These are phyloP conservation scores for Mirza zaza DNA, from an alignment of 2,113 vertebrate species.

Conservation along the genomic window DNA sequence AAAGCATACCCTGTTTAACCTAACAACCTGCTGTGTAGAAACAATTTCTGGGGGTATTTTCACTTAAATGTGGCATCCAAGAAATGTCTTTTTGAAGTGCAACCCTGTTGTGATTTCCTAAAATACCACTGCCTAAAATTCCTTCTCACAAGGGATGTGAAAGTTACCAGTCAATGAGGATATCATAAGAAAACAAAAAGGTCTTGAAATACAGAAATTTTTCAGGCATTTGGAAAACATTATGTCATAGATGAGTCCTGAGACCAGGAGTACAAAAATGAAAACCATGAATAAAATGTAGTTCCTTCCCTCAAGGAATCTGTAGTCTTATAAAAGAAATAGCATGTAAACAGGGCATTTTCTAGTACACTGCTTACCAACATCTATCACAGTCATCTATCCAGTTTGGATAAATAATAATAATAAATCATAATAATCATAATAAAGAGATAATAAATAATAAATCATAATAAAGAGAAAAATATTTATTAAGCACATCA, in stretches of 20 bases:
- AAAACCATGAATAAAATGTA: neutral
- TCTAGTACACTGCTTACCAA: neutral
- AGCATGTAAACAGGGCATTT: neutral
- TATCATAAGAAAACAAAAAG: neutral
- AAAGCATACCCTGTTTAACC: slow-evolving; percentile 3
- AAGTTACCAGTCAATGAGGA: neutral
- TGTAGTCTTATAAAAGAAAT: neutral
- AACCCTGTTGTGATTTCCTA: neutral
- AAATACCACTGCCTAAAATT: slow-evolving; percentile 2
- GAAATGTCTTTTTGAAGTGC: neutral
- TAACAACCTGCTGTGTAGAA: slow-evolving; percentile 12
- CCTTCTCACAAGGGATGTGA: neutral
- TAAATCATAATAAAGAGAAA: neutral
- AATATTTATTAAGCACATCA: neutral
- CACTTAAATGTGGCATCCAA: neutral
- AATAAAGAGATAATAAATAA: neutral
- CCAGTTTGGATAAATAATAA: too few relatives aligned
- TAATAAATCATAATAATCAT: too few relatives aligned
- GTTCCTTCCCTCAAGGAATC: neutral
- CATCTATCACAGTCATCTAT: neutral
- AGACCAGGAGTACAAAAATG: neutral
- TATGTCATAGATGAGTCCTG: neutral
- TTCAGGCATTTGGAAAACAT: neutral
- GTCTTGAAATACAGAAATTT: neutral
- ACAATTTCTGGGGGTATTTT: slow-evolving; percentile 21